Conservation (phyloP, 92 coral and sea anemone species). For the Galaxea fascicularis region DNA sequence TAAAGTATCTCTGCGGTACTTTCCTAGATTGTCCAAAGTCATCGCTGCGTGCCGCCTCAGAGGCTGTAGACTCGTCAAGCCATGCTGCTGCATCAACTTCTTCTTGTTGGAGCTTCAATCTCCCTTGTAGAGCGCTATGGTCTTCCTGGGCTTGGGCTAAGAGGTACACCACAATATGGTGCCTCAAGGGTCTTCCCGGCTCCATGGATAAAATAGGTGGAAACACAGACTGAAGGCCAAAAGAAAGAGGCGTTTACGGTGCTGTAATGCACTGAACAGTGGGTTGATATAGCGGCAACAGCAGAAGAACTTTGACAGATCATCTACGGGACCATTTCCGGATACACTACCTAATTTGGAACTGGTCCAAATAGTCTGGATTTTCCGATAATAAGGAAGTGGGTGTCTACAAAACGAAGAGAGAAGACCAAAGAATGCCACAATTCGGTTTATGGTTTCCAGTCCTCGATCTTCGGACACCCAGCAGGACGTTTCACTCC, state of each 20-base stretch:
- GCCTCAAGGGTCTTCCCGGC: constrained; percentile 76
- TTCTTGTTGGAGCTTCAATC: constrained; percentile 54
- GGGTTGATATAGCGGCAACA: background rate
- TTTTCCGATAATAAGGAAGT: too few relatives aligned
- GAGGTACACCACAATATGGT: constrained; percentile 94
- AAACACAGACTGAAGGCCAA: constrained; percentile 82
- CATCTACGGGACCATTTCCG: background rate
- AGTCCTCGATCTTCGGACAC: too few relatives aligned
- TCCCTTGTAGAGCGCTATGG: constrained; percentile 61
- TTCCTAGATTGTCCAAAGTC: constrained; percentile 89
- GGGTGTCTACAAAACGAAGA: too few relatives aligned
- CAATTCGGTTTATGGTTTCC: too few relatives aligned
- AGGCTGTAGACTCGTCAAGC: constrained; percentile 74
- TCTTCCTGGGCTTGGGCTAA: constrained; percentile 75
- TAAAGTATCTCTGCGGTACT: constrained; percentile 79
- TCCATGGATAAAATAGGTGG: constrained; percentile 86
- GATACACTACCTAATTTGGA: too few relatives aligned
- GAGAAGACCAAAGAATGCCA: too few relatives aligned
- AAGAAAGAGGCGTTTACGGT: background rate
- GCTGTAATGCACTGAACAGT: background rate
- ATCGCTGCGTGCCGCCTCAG: constrained; percentile 83
- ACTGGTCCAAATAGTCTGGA: too few relatives aligned
- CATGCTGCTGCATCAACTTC: constrained; percentile 93
- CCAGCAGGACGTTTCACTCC: too few relatives aligned
- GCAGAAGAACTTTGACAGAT: background rate